Evolutionary conservation across 2,888 invertebrate species (phyloP).

Genomic region (Drosophila rubida): DNA sequence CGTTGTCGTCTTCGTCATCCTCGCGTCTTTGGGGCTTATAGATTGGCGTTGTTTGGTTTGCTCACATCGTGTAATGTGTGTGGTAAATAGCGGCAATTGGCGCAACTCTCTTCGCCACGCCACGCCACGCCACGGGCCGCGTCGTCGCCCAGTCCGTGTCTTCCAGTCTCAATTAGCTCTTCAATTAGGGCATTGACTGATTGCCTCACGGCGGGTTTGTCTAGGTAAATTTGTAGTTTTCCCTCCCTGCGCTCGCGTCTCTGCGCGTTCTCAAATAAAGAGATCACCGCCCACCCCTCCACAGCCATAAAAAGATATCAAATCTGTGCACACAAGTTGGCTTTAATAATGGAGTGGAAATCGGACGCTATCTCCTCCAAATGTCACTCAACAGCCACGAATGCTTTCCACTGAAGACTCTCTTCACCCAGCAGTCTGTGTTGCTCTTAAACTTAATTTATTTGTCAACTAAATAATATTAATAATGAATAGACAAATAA

Average conservation of each 20-base stretch:
- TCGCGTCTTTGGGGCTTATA: conserved; percentile 45
- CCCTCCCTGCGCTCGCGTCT: neutral
- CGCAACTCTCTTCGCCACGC: conserved; percentile 2
- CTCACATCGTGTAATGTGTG: conserved; percentile 67
- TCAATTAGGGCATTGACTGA: conserved; percentile 50
- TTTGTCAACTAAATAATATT: too few species aligned
- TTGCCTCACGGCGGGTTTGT: conserved; percentile 17
- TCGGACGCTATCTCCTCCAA: neutral
- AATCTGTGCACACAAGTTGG: neutral
- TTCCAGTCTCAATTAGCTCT: conserved; percentile 14
- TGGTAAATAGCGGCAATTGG: conserved; percentile 66
- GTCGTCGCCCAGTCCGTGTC: too few species aligned
- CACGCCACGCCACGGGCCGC: too few species aligned
- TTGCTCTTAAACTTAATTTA: too few species aligned
- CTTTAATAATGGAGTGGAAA: neutral
- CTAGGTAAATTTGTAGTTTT: neutral
- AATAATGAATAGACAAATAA: too few species aligned
- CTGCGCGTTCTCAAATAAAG: neutral
- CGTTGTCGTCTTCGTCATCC: conserved; percentile 46
- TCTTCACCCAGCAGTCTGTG: too few species aligned
- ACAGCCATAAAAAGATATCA: neutral
- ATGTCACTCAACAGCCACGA: neutral
- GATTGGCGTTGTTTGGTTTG: conserved; percentile 67
- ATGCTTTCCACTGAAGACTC: neutral
- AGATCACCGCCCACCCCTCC: neutral